Evolutionary conservation across 2,888 invertebrate species (phyloP).

Genomic region (Atethmia centrago): DNA sequence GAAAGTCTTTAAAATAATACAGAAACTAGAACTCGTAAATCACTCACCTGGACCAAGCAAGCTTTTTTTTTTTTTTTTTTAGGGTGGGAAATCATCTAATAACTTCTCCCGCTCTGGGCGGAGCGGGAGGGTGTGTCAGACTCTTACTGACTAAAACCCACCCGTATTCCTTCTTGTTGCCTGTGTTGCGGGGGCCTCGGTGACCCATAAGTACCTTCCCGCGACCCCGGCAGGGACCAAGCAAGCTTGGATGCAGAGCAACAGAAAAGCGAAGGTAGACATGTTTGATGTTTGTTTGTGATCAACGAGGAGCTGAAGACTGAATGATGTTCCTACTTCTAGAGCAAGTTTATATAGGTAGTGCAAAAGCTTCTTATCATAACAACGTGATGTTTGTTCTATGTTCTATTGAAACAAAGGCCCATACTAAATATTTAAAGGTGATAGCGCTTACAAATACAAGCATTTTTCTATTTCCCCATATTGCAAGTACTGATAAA

Average conservation of each 20-base stretch:
- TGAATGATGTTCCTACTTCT: conserved; percentile 24
- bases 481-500: conserved; percentile 19
- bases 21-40: background rate
- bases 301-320: conserved; percentile 21
- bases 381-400: background rate
- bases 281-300: conserved; percentile 55
- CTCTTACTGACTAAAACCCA: no score
- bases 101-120: no score
- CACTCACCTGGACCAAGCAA: conserved; percentile 70
- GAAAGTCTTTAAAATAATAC: background rate
- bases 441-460: no score
- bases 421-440: no score
- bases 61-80: no score
- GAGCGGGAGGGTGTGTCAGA: no score
- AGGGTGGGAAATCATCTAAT: no score
- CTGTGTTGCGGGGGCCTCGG: no score
- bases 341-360: conserved; percentile 29
- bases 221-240: no score
- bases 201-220: no score
- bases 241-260: conserved; percentile 72
- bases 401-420: conserved; percentile 1
- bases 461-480: conserved; percentile 15
- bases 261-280: conserved; percentile 68
- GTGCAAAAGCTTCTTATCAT: conserved; percentile 17
- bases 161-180: no score